Percentiles rank a stretch among this genome's conserved stretches.
Evolutionary conservation across 2,888 invertebrate species (phyloP).

Genomic region (Tenthredo distinguenda): DNA sequence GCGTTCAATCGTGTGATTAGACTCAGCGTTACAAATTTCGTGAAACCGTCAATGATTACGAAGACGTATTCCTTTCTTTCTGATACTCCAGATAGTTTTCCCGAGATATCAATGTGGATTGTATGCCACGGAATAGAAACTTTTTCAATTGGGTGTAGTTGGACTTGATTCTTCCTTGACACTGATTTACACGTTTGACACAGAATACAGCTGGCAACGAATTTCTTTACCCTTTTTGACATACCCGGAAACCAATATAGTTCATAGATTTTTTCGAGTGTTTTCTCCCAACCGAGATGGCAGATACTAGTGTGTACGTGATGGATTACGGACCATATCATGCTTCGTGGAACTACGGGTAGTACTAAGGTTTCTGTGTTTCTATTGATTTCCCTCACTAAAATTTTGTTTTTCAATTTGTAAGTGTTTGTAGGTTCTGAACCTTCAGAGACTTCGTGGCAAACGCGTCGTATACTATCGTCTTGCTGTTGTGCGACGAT

Average conservation of each 20-base stretch:
- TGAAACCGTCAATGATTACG: constrained; percentile 64
- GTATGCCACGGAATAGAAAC: constrained; percentile 64
- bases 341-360: background rate
- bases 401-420: background rate
- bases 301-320: constrained; percentile 50
- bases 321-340: constrained; percentile 34
- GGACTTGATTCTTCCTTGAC: constrained; percentile 64
- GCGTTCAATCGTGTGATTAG: background rate
- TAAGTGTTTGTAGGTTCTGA: background rate
- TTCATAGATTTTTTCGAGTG: constrained; percentile 59
- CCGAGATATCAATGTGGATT: constrained; percentile 64
- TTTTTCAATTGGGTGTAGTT: constrained; percentile 70
- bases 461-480: background rate
- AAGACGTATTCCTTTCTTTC: constrained; percentile 64
- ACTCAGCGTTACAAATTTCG: constrained; percentile 59
- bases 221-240: constrained; percentile 66
- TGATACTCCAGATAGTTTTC: constrained; percentile 61
- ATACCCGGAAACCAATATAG: constrained; percentile 68
- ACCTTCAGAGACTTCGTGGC: background rate
- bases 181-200: constrained; percentile 66
- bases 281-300: constrained; percentile 54
- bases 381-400: background rate
- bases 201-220: constrained; percentile 68
- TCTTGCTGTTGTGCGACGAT: background rate
- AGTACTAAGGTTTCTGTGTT: too few species aligned